These are phyloP conservation scores for Lysandra bellargus DNA, from an alignment of 2,888 invertebrate genomes.

Conservation along the genomic window DNA sequence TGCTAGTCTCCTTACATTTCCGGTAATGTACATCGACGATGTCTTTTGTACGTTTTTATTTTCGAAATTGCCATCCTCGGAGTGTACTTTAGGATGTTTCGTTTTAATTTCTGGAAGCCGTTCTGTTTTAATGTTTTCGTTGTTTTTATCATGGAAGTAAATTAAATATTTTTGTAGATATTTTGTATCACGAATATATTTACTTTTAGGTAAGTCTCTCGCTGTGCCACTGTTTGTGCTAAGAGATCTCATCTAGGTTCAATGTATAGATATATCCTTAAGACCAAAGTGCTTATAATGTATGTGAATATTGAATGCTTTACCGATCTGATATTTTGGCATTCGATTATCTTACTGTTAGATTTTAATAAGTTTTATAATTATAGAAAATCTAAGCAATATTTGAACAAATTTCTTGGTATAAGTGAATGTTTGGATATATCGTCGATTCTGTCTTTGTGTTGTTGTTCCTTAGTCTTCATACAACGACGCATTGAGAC, in stretches of 20 bases:
- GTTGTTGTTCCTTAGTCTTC: constrained; percentile 28
- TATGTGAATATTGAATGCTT: constrained; percentile 28
- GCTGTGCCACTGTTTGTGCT: constrained; percentile 14
- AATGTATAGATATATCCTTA: constrained; percentile 18
- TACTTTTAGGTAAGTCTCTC: background rate
- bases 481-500: constrained; percentile 28
- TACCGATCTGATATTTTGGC: constrained; percentile 42
- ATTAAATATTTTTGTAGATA: constrained; percentile 17
- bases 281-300: constrained; percentile 36
- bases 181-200: background rate
- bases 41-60: constrained; percentile 19
- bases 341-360: constrained; percentile 50
- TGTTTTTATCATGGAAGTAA: background rate
- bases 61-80: background rate
- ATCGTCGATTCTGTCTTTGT: constrained; percentile 34
- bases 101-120: constrained; percentile 13
- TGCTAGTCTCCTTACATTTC: constrained; percentile 9
- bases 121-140: constrained; percentile 1
- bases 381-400: constrained; percentile 68
- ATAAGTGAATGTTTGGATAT: constrained; percentile 30
- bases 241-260: constrained; percentile 9
- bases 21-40: constrained; percentile 19
- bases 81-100: background rate
- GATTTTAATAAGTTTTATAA: constrained; percentile 52
- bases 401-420: constrained; percentile 49